These are phyloP conservation scores for Tiphia femorata DNA, from an alignment of 2,888 invertebrate genomes.

Conservation along the genomic window DNA sequence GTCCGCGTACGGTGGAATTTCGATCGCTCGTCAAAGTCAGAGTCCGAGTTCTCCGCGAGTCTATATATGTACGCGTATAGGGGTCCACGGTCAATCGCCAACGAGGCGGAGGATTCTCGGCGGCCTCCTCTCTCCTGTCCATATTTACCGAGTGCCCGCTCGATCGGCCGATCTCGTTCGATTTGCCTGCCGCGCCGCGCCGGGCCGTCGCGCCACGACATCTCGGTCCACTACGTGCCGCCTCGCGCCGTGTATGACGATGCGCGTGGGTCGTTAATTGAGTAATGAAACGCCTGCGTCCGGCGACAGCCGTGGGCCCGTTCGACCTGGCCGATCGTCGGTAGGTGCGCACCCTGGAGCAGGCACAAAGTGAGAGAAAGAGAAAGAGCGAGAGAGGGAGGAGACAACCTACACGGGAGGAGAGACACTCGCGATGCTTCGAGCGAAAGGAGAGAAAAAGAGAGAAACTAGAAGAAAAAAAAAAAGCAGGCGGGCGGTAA, in stretches of 20 bases:
- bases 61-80: no score
- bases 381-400: not conserved
- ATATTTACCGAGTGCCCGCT: conserved; percentile 36
- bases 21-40: no score
- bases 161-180: conserved; percentile 28
- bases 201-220: conserved; percentile 24
- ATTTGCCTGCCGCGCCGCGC: no score
- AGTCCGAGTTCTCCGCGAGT: no score
- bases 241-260: conserved; percentile 4
- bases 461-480: not conserved
- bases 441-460: not conserved
- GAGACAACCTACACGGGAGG: no score
- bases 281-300: conserved; percentile 40
- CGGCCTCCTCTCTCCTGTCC: no score
- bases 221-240: conserved; percentile 2
- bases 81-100: no score
- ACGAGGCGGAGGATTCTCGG: no score
- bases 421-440: not conserved
- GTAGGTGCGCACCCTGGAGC: no score
- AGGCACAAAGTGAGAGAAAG: not conserved
- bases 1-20: no score
- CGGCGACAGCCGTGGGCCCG: conserved; percentile 1
- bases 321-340: conserved; percentile 8
- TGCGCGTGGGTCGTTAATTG: conserved; percentile 34
- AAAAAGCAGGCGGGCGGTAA: conserved; percentile 2